Evolutionary conservation across 2,113 vertebrate genomes (phyloP).

Genomic region (Pangasianodon hypophthalmus): DNA sequence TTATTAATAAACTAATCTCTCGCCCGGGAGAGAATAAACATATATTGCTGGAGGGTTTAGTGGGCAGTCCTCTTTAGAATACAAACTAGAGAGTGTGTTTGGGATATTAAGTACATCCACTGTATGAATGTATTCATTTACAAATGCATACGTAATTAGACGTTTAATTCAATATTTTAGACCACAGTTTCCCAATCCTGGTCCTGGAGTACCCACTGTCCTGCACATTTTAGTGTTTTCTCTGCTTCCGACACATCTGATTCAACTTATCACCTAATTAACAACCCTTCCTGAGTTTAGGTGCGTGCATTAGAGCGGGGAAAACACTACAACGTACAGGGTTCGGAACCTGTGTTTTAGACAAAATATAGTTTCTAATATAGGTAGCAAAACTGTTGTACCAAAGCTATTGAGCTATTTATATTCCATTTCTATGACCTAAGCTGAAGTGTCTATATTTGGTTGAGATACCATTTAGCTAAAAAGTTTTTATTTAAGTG

Average conservation of each 20-base stretch:
- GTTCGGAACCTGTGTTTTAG: background rate
- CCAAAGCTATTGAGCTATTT: too few species aligned
- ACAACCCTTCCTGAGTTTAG: too few species aligned
- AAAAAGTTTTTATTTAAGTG: background rate
- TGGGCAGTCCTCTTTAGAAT: background rate
- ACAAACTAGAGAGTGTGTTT: background rate
- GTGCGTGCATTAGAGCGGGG: too few species aligned
- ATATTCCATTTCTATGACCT: too few species aligned
- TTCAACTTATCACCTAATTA: too few species aligned
- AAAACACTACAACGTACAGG: background rate
- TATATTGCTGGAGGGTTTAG: background rate
- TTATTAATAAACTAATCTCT: constrained; percentile 16
- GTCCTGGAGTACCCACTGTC: background rate
- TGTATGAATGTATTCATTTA: background rate
- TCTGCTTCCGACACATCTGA: too few species aligned
- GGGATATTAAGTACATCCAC: background rate
- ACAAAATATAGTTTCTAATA: too few species aligned
- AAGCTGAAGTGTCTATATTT: background rate
- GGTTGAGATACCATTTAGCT: background rate
- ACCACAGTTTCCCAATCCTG: background rate
- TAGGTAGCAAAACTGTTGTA: background rate
- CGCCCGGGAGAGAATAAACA: background rate
- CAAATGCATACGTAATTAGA: background rate
- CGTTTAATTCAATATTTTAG: background rate
- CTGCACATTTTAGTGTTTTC: too few species aligned